Base-by-base conservation (phyloP, 2,888 invertebrate genomes). In the Tiliacea aurago region DNA sequence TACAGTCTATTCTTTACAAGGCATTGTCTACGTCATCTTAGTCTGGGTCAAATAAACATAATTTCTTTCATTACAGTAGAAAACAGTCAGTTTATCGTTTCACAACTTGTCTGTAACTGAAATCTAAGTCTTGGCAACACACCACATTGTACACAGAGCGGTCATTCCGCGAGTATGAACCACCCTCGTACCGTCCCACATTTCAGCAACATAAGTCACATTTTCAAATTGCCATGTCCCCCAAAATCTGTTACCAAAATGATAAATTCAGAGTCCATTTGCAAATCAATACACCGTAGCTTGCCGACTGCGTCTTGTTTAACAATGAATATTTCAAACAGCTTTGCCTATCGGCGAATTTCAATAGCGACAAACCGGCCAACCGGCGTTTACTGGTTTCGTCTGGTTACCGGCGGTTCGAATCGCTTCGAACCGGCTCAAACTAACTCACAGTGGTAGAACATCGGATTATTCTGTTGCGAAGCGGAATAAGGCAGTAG, bases 301-400 rank as follows among this genome's bases (percentile, higher is more conserved):
- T 66, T 63, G 61, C 62, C 51, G 62, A 61, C 66, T 28, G 55
- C 70, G 68, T 70, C 79, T 82, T 85, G 86, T 84, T 82, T 78
- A 68, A 76, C 84, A 70, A 85, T 86, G 86, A 86, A 86, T 87
- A 86, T 86, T 86, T 86, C 66, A 86, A 81, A 76, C 86, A 77
- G 81, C 49, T 80, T 80, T 73, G 85, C 81, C 87, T 75, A 87
- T 84, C 47, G 84, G 72, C 67, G 49, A 76, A 81, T 74, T 85
- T 86, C 85, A 80, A 83, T 87, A 65, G 85, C 65, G 62, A 72
- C 85, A 78, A 78, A 85, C 80, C 66, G 64, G 59, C 59, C 62
- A 65, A 76, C 73, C 73, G 51, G 68, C 51, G 70, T 74, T 58
- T 61, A 75, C 84, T 59, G 56, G 85, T 76, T 80, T 70, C 67